Conservation (phyloP, 2,888 invertebrate genomes). For the Mesochorus sp. region DNA sequence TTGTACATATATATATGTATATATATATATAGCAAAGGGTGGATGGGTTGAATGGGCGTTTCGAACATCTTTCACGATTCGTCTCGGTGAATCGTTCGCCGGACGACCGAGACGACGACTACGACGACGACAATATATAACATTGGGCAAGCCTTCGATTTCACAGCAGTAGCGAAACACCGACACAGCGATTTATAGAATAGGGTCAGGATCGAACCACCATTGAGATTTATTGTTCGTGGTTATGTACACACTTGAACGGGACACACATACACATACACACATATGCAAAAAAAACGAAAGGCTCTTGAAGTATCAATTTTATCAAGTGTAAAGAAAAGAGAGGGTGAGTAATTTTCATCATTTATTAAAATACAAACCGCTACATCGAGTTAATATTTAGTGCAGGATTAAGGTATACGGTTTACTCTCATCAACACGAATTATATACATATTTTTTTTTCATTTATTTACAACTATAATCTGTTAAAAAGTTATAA, state of each 20-base stretch:
- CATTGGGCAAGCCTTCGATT: conserved; percentile 8
- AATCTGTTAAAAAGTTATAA: too few species aligned
- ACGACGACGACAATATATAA: conserved; percentile 14
- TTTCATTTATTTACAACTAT: too few species aligned
- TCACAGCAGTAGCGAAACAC: neutral
- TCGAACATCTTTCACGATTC: conserved; percentile 71
- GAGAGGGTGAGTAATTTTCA: too few species aligned
- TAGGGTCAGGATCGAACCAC: neutral
- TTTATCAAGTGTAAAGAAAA: neutral
- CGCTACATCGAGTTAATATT: too few species aligned
- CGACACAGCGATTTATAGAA: neutral
- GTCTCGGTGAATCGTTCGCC: conserved; percentile 46
- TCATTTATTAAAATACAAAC: too few species aligned
- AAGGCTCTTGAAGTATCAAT: neutral
- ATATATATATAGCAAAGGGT: neutral
- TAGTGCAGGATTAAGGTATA: too few species aligned
- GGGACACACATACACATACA: neutral
- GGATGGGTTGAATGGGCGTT: conserved; percentile 57
- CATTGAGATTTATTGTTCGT: conserved; percentile 20
- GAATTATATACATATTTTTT: too few species aligned
- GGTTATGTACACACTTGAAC: conserved; percentile 8
- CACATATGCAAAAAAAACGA: neutral
- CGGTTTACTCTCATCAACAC: too few species aligned
- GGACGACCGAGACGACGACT: conserved; percentile 48
- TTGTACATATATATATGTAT: too few species aligned